Conservation (phyloP, 2,888 invertebrate genomes). For the Catocala sponsa region DNA sequence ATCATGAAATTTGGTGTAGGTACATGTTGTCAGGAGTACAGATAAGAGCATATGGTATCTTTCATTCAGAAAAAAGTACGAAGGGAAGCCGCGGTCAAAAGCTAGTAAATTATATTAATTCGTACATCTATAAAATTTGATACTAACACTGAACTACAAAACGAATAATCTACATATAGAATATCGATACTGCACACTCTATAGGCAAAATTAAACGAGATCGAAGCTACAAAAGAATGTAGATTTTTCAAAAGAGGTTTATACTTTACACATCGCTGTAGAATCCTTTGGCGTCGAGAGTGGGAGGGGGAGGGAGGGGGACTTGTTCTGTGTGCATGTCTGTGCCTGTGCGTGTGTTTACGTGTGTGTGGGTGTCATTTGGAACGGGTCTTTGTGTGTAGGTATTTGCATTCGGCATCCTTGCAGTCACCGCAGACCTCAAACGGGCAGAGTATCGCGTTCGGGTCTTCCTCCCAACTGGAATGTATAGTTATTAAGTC, state of each 20-base stretch:
- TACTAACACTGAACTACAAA: no score
- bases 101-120: no score
- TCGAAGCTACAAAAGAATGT: conserved; percentile 21
- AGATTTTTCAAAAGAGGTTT: conserved; percentile 50
- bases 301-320: conserved; percentile 48
- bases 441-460: conserved; percentile 84
- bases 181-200: no score
- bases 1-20: no score
- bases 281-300: conserved; percentile 66
- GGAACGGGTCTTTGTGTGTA: conserved; percentile 72
- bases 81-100: no score
- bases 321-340: conserved; percentile 39
- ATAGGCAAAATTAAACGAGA: no score
- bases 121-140: no score
- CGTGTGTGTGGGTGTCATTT: conserved; percentile 67
- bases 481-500: conserved; percentile 54
- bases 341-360: conserved; percentile 54
- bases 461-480: conserved; percentile 84
- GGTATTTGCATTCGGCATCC: conserved; percentile 84
- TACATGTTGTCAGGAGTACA: no score
- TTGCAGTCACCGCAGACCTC: conserved; percentile 85
- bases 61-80: no score
- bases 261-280: conserved; percentile 83
- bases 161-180: no score
- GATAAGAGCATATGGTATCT: no score